Evolutionary conservation across 2,113 vertebrate genomes (phyloP).

Genomic region (Larimichthys crocea): DNA sequence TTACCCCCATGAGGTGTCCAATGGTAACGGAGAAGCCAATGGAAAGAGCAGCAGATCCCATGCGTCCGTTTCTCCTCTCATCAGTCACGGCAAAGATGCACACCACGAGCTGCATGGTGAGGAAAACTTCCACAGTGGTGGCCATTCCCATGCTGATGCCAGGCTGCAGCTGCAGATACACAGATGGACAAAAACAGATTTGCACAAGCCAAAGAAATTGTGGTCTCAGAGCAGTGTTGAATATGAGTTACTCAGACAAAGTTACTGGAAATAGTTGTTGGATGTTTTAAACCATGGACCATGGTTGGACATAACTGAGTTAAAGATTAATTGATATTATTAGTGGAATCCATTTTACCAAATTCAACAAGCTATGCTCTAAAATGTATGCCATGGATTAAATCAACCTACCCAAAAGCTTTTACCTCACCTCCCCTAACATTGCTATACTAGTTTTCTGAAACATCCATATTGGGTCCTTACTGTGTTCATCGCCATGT

Average conservation of each 20-base stretch:
- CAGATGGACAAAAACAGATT: not conserved
- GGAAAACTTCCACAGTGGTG: conserved; percentile 92
- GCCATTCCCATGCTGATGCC: conserved; percentile 91
- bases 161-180: conserved; percentile 87
- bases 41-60: conserved; percentile 90
- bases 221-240: not conserved
- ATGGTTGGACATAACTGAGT: not conserved
- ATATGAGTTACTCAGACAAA: too few relatives aligned
- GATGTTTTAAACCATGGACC: not conserved
- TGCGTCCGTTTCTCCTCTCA: conserved; percentile 90
- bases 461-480: conserved; percentile 42
- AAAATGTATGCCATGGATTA: not conserved
- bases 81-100: conserved; percentile 93
- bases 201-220: not conserved
- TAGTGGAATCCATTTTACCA: not conserved
- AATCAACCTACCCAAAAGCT: not conserved
- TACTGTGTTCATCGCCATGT: conserved; percentile 92
- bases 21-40: conserved; percentile 93
- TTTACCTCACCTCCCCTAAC: too few relatives aligned
- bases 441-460: not conserved
- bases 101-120: conserved; percentile 92
- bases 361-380: not conserved
- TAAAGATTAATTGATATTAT: not conserved
- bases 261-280: not conserved
- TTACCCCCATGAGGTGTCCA: conserved; percentile 95